phyloP scores from a whole-genome alignment of 2,113 vertebrate genomes.

The Potamarius usumacintae region DNA sequence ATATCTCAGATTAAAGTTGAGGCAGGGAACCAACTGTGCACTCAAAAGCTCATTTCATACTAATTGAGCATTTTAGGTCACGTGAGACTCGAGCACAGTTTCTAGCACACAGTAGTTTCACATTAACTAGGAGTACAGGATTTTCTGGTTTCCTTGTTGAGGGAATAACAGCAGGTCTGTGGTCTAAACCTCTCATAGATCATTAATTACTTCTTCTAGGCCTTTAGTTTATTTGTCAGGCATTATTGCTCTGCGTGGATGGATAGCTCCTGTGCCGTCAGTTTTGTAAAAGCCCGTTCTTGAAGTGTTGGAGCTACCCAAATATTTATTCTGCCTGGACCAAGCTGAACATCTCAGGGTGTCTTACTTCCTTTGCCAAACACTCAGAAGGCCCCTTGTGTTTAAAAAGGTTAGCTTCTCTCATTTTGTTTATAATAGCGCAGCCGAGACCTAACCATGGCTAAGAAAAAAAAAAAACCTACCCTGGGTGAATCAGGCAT shows the following conservation, averaged over 20 bases:
- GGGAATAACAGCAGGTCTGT: conserved; percentile 42
- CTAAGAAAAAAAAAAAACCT: conserved; percentile 34
- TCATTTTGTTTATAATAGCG: conserved; percentile 56
- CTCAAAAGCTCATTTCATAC: conserved; percentile 4
- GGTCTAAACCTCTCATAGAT: conserved; percentile 37
- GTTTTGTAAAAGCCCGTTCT: conserved; percentile 49
- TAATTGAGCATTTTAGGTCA: conserved; percentile 23
- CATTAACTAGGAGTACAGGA: conserved; percentile 8
- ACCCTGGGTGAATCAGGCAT: conserved; percentile 44
- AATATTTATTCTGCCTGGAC: conserved; percentile 60
- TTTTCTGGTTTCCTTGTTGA: conserved; percentile 9
- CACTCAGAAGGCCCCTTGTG: conserved; percentile 41
- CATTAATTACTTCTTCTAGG: conserved; percentile 44
- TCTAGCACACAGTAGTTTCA: conserved; percentile 24
- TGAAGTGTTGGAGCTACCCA: conserved; percentile 59
- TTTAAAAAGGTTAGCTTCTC: conserved; percentile 52
- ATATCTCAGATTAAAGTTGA: neutral
- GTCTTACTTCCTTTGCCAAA: conserved; percentile 53
- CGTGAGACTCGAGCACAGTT: neutral
- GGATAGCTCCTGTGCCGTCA: conserved; percentile 44
- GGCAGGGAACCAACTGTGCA: neutral
- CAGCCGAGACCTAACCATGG: conserved; percentile 17
- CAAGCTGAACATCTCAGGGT: conserved; percentile 48
- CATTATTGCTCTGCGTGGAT: conserved; percentile 39
- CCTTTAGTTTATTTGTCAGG: conserved; percentile 51